Evolutionary conservation across 2,113 vertebrate genomes (phyloP), one percentile per base, ranked within the genome.

Genomic region (Hymenochirus boettgeri): DNA sequence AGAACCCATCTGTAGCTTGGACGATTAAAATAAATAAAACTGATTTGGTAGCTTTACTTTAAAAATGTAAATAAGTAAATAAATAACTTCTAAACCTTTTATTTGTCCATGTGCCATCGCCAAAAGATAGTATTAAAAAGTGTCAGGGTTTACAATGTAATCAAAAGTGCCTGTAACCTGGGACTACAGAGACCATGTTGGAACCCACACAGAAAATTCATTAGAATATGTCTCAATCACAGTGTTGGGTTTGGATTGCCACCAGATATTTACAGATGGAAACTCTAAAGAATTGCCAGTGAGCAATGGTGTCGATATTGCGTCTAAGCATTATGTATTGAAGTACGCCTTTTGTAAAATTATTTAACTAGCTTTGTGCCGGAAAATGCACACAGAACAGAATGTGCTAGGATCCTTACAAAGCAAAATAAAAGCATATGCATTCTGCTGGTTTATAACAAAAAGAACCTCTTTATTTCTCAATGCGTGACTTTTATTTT

Each of bases 11-110:
- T 53, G 48, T 15, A 35, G 48, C 48, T 11, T 2, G 47, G 22
- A 21, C 51, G 42, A 62, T 62, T 27, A 62, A 53, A 31, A 53
- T 39, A 33, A 62, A 50, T 62, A 53, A 62, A 62, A 62, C 39
- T 53, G 21, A 53, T 62, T 35, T 53, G 48, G 31, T 54, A 50
- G 60, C 18, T 42, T 52, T 52, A 62, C 12, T 15, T 23, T 10
- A 18, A 15, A 42, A 42, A n/a, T 15, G 39, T 17, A 42, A 15
- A 42, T 42, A 42, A n/a, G n/a, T n/a, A n/a, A 11, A 42, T 42
- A 42, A 42, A 42, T 42, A 42, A n/a, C 39, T 2, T 42, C 39
- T 18, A 9, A 48, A 18, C 11, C 15, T 23, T 21, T 48, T 33
- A 35, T 47, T 21, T 23, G 17, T 25, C 22, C 11, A 21, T 18